Percentiles rank a stretch among this genome's conserved stretches.
Evolutionary conservation across 2,113 vertebrate species (phyloP).

Genomic region (Tachycineta bicolor): DNA sequence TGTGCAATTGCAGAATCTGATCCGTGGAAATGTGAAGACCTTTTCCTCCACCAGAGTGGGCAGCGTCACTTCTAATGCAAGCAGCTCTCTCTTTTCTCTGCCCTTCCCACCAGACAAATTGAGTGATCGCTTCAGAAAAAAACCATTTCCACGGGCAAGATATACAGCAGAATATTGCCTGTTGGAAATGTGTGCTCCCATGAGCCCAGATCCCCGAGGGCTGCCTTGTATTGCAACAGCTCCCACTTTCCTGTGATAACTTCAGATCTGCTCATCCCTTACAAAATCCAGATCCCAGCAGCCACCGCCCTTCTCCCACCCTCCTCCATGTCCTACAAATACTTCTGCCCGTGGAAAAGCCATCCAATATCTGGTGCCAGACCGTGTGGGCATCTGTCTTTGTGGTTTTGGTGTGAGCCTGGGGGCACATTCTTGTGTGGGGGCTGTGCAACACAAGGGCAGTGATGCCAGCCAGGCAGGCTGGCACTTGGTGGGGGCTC

Average conservation of each 20-base stretch:
- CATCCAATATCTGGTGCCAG: fast-evolving
- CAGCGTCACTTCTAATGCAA: slow-evolving; percentile 42
- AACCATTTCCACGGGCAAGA: neutral
- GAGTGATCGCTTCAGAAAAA: neutral
- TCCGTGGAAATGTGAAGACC: slow-evolving; percentile 26
- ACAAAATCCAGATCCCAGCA: neutral
- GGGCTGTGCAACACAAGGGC: neutral
- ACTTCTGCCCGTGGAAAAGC: neutral
- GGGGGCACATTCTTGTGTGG: fast-evolving
- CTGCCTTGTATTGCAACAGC: neutral
- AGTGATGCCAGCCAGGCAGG: neutral
- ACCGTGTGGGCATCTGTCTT: fast-evolving
- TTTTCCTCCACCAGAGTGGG: slow-evolving; percentile 63
- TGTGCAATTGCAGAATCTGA: slow-evolving; percentile 55
- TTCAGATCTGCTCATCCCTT: neutral
- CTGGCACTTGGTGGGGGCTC: neutral
- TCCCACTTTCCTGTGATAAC: neutral
- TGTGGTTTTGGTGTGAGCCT: neutral
- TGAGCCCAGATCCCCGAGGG: neutral
- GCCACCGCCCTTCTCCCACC: neutral
- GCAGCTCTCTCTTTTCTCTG: neutral
- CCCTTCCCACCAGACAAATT: neutral
- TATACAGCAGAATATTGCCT: neutral
- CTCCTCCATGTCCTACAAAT: neutral
- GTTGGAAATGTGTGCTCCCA: neutral